Percentiles rank a stretch among this genome's conserved stretches.
These are phyloP conservation scores for Pterois miles DNA, from an alignment of 2,797 vertebrate species.

Conservation along the genomic window DNA sequence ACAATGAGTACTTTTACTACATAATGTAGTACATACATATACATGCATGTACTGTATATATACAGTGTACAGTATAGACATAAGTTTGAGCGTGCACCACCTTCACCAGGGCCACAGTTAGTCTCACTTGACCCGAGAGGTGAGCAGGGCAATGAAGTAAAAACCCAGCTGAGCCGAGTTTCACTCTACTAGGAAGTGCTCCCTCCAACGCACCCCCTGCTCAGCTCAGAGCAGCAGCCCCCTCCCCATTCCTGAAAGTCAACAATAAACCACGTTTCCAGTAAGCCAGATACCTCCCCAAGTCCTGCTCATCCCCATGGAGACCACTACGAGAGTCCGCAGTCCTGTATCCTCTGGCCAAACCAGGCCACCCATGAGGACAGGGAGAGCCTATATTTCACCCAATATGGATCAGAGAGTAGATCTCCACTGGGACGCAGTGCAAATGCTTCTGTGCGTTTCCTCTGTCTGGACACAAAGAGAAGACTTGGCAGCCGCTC, in stretches of 20 bases:
- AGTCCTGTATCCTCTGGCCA: constrained; percentile 59
- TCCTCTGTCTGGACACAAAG: not conserved
- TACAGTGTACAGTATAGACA: too few relatives aligned
- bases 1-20: too few relatives aligned
- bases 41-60: too few relatives aligned
- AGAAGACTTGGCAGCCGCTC: constrained; percentile 27
- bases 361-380: constrained; percentile 75
- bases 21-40: too few relatives aligned
- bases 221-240: constrained; percentile 9
- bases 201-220: not conserved
- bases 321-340: constrained; percentile 68
- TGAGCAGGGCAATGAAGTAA: not conserved
- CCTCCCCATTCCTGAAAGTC: constrained; percentile 81
- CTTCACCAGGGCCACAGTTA: not conserved
- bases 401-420: constrained; percentile 52
- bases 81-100: not conserved
- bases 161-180: not conserved
- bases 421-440: not conserved
- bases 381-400: constrained; percentile 28
- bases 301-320: constrained; percentile 76
- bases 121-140: not conserved
- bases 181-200: constrained; percentile 8
- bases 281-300: constrained; percentile 82
- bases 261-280: constrained; percentile 85
- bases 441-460: constrained; percentile 5